Evolutionary conservation across 2,888 invertebrate genomes (phyloP).

Genomic region (Noctua janthe): DNA sequence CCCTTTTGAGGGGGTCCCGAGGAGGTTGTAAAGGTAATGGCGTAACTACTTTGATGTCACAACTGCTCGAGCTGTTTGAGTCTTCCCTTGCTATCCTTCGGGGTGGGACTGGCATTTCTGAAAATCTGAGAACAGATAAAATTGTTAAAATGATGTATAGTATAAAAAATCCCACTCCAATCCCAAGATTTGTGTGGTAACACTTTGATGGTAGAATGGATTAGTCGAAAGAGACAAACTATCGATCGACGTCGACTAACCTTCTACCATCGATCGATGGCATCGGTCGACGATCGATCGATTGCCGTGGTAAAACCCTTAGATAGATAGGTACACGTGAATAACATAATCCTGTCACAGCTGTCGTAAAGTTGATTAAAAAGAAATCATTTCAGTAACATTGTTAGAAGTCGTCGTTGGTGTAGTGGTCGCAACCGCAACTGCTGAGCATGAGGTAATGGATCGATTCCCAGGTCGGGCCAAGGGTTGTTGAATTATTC

Average conservation of each 20-base stretch:
- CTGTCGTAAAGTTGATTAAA: background rate
- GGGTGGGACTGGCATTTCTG: slow-evolving; percentile 79
- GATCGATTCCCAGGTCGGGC: background rate
- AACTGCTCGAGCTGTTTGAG: slow-evolving; percentile 84
- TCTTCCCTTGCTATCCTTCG: slow-evolving; percentile 82
- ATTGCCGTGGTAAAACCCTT: no score
- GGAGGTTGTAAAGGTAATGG: slow-evolving; percentile 55
- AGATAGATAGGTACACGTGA: background rate
- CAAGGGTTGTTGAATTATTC: background rate
- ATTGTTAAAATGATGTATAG: background rate
- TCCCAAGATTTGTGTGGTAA: no score
- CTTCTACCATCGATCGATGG: no score
- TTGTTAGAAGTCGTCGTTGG: no score
- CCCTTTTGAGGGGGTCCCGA: slow-evolving; percentile 72
- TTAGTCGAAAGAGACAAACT: no score
- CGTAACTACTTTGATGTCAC: slow-evolving; percentile 66
- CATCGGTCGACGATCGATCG: no score
- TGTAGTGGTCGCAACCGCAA: no score
- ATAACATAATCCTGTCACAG: background rate
- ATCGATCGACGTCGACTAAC: no score
- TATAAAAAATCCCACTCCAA: background rate
- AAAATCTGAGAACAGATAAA: slow-evolving; percentile 74
- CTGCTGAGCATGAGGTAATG: background rate
- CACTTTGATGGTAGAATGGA: no score
- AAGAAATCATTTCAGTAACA: no score